These are phyloP conservation scores for Luffia ferchaultella DNA, from an alignment of 2,888 invertebrate genomes.

Conservation along the genomic window DNA sequence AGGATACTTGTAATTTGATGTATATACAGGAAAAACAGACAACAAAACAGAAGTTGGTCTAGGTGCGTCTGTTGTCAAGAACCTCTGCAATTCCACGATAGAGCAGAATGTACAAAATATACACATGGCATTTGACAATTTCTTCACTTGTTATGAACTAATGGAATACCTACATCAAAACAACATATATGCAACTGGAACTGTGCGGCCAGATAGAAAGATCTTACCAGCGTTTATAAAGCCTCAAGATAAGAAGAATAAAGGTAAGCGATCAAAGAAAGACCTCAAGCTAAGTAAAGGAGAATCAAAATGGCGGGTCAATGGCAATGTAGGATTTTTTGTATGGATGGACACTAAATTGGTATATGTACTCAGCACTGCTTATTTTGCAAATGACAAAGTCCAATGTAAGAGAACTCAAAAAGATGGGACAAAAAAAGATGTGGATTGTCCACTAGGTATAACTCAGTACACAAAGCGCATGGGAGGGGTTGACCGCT, in stretches of 20 bases:
- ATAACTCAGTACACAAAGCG: too few relatives aligned
- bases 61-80: neutral
- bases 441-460: too few relatives aligned
- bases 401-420: too few relatives aligned
- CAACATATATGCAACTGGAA: constrained; percentile 3
- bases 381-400: neutral
- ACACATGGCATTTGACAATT: constrained; percentile 5
- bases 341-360: constrained; percentile 4
- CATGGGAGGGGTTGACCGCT: too few relatives aligned
- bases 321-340: constrained; percentile 1
- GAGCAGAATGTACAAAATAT: neutral
- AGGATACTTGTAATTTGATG: neutral
- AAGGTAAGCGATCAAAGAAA: too few relatives aligned
- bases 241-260: too few relatives aligned
- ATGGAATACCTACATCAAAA: constrained; percentile 2
- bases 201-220: constrained; percentile 4
- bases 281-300: too few relatives aligned
- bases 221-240: too few relatives aligned
- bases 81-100: neutral
- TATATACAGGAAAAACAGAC: constrained; percentile 1
- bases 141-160: constrained; percentile 2
- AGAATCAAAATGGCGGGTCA: too few relatives aligned
- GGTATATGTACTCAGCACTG: constrained; percentile 1
- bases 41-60: constrained; percentile 1
- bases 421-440: constrained; percentile 2